These are phyloP conservation scores for Aix galericulata DNA, from an alignment of 2,113 vertebrate species.

Conservation along the genomic window DNA sequence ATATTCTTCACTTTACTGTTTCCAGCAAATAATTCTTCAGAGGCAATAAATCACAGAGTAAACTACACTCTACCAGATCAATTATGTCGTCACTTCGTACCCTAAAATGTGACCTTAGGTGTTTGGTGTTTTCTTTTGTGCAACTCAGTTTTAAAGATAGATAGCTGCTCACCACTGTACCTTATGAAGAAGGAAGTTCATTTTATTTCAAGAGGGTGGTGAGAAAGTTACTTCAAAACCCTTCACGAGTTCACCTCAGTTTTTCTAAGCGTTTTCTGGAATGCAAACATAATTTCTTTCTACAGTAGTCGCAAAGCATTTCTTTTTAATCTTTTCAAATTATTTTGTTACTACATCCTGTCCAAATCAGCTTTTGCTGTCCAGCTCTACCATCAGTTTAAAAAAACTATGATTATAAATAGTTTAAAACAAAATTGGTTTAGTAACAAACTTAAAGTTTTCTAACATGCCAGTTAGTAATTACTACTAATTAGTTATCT, in stretches of 20 bases:
- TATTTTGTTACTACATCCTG: background rate
- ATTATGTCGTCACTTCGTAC: background rate
- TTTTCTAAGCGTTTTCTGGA: background rate
- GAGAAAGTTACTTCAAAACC: background rate
- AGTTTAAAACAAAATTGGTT: background rate
- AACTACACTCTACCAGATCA: background rate
- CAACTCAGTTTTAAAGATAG: background rate
- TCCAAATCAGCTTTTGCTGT: background rate
- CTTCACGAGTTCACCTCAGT: background rate
- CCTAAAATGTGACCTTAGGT: background rate
- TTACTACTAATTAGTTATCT: background rate
- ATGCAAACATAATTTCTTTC: rapidly evolving
- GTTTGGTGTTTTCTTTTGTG: background rate
- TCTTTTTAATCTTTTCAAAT: background rate
- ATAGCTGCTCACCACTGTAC: background rate
- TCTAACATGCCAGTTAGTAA: background rate
- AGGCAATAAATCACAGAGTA: background rate
- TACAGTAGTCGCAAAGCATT: background rate
- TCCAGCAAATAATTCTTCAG: background rate
- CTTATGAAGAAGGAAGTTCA: background rate
- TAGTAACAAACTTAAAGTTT: rapidly evolving
- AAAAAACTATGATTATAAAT: background rate
- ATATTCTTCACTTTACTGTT: background rate
- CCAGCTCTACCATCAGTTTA: background rate
- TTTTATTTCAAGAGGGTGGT: background rate